Percentiles rank a stretch among this genome's conserved stretches.
These are phyloP conservation scores for Ylistrum balloti DNA, from an alignment of 1,140 invertebrate genomes.

Conservation along the genomic window DNA sequence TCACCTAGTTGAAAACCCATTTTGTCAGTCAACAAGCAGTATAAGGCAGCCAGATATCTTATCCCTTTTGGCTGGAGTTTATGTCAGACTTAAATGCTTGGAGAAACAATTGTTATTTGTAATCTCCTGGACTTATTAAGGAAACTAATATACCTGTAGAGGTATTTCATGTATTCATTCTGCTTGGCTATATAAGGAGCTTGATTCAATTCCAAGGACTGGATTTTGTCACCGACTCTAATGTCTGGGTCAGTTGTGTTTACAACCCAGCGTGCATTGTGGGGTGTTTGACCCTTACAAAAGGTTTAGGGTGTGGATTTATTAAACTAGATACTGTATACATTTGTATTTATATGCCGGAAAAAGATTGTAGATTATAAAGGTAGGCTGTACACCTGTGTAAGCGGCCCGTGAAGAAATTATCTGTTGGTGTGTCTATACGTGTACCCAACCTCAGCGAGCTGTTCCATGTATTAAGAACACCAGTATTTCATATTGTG, in stretches of 20 bases:
- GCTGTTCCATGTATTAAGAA: background rate
- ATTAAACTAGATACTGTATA: constrained; percentile 35
- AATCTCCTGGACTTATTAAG: background rate
- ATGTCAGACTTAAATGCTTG: background rate
- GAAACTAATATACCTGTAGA: background rate
- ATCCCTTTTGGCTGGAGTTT: background rate
- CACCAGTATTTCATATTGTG: constrained; percentile 5
- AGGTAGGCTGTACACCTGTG: constrained; percentile 24
- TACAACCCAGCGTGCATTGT: background rate
- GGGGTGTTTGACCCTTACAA: constrained; percentile 32
- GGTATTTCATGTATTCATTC: background rate
- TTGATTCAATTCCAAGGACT: constrained; percentile 25
- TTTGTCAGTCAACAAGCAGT: background rate
- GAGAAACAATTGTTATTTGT: background rate
- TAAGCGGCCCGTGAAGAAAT: background rate
- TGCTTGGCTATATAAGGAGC: background rate
- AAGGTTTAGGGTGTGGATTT: constrained; percentile 38
- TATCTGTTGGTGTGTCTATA: background rate
- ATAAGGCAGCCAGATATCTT: background rate
- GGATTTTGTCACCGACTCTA: constrained; percentile 27
- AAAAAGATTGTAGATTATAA: constrained; percentile 14
- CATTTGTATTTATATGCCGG: constrained; percentile 17
- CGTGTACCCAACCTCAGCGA: background rate
- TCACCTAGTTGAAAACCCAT: constrained; percentile 9
- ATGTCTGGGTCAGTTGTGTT: background rate